Base-by-base conservation (phyloP, 64 coral and sea anemone species). In the Porites australiensis region DNA sequence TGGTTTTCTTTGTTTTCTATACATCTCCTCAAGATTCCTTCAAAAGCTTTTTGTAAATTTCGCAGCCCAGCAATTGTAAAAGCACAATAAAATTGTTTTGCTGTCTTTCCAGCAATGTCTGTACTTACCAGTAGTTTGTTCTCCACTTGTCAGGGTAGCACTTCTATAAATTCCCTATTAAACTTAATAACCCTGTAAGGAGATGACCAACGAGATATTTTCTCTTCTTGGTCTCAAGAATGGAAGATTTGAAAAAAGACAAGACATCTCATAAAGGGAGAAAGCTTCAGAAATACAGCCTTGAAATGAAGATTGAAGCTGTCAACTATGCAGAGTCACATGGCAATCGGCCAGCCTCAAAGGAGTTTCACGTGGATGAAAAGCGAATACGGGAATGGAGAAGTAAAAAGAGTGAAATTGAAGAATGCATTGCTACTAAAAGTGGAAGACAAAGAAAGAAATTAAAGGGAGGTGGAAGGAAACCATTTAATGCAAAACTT, bases 391-490 rank as follows among this genome's bases (percentile, higher is more conserved):
- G 78, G 13, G 77, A 91, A 72, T 82, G 78, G 89, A 16, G 69
- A 8, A 13, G 47, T 21, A 84, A 91, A 43, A 84, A 83, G 51
- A 27, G 18, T 84, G 89, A 44, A 63, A 83, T 83, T 61, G 66
- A 75, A 75, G 57, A 23, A 6, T 16, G 84, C 44, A 8, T 92
- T 77, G 22, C 80, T 45, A 84, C 79, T 27, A 65, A 76, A 50
- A 84, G 65, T 16, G 79, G 90, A 0, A 94, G 90, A 44, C 27
- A 86, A 86, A 86, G 93, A 71, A 86, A 37, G 12, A 94, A 54
- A 94, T 86, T 94, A 12, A 90, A 3, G 61, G 93, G 93, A 8
- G 93, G 77, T 90, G 88, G 93, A 4, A 86, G 71, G 77, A 85
- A 85, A 15, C 80, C 80, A 3, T 52, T 85, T 18, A 85, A 47